Percentiles rank a stretch among this genome's conserved stretches.
phyloP scores from a whole-genome alignment of 2,113 vertebrate species.

The Trematomus loennbergii region DNA sequence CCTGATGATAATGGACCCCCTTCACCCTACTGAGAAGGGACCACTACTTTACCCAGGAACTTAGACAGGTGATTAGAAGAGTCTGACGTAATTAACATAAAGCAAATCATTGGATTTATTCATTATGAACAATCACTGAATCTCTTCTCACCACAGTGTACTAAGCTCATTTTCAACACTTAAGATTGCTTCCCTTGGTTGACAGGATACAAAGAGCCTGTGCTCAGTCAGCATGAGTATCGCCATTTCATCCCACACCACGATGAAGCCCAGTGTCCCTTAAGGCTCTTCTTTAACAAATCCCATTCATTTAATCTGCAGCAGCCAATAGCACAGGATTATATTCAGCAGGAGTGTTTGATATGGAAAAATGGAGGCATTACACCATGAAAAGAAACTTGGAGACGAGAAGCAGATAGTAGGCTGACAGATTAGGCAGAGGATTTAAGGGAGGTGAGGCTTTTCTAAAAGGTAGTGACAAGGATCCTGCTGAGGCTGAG shows the following conservation, averaged over 20 bases:
- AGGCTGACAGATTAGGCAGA: conserved; percentile 26
- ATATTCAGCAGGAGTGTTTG: conserved; percentile 54
- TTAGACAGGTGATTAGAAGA: background rate
- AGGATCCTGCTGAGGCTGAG: conserved; percentile 27
- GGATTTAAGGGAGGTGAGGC: conserved; percentile 36
- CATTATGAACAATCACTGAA: conserved; percentile 21
- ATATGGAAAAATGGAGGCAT: conserved; percentile 66
- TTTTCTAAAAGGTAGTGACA: conserved; percentile 14
- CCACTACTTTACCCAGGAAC: background rate
- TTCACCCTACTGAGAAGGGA: background rate
- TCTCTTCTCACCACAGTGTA: conserved; percentile 21
- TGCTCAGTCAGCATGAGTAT: conserved; percentile 57
- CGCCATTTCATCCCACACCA: conserved; percentile 43
- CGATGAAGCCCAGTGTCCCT: conserved; percentile 52
- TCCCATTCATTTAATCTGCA: conserved; percentile 70
- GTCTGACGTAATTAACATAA: background rate
- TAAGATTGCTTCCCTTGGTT: conserved; percentile 39
- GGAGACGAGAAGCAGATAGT: conserved; percentile 25
- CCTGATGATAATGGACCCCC: background rate
- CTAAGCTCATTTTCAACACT: conserved; percentile 64
- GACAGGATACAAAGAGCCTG: conserved; percentile 43
- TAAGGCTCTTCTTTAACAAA: conserved; percentile 68
- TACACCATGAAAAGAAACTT: conserved; percentile 55
- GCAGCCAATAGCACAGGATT: conserved; percentile 63
- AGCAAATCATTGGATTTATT: background rate